phyloP scores from a whole-genome alignment of 1,140 invertebrate genomes.

The Zophobas atratus region DNA sequence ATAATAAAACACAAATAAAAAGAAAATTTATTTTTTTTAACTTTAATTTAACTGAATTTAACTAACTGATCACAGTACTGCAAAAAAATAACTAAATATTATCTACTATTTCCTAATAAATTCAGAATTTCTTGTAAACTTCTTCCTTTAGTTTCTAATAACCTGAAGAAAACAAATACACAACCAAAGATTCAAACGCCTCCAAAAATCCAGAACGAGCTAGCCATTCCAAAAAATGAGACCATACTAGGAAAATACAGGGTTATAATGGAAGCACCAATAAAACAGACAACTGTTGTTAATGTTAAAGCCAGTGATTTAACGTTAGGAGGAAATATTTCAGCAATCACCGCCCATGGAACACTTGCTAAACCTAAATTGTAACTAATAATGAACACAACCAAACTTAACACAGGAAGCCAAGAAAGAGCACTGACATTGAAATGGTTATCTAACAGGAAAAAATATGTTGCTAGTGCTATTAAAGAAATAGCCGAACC shows the following conservation, averaged over 20 bases:
- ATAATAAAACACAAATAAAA: too few relatives aligned
- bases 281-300: slow-evolving; percentile 83
- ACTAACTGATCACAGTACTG: not conserved
- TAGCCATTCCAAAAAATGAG: slow-evolving; percentile 74
- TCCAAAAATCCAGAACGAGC: slow-evolving; percentile 85
- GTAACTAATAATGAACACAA: slow-evolving; percentile 59
- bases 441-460: slow-evolving; percentile 54
- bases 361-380: slow-evolving; percentile 81
- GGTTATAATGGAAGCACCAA: slow-evolving; percentile 82
- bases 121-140: slow-evolving; percentile 71
- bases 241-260: slow-evolving; percentile 77
- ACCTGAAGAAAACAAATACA: slow-evolving; percentile 72
- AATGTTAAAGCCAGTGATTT: slow-evolving; percentile 81
- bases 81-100: slow-evolving; percentile 3
- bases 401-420: slow-evolving; percentile 60
- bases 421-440: slow-evolving; percentile 59
- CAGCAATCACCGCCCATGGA: slow-evolving; percentile 86
- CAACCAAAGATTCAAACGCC: slow-evolving; percentile 75
- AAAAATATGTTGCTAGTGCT: slow-evolving; percentile 62
- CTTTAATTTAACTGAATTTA: too few relatives aligned
- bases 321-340: slow-evolving; percentile 83
- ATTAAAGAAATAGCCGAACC: slow-evolving; percentile 69
- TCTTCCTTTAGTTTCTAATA: slow-evolving; percentile 87
- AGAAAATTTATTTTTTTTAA: too few relatives aligned
- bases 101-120: slow-evolving; percentile 35